Percentiles rank a stretch among this genome's conserved stretches.
phyloP scores from a whole-genome alignment of 1,140 invertebrate genomes.

The Caenorhabditis remanei region DNA sequence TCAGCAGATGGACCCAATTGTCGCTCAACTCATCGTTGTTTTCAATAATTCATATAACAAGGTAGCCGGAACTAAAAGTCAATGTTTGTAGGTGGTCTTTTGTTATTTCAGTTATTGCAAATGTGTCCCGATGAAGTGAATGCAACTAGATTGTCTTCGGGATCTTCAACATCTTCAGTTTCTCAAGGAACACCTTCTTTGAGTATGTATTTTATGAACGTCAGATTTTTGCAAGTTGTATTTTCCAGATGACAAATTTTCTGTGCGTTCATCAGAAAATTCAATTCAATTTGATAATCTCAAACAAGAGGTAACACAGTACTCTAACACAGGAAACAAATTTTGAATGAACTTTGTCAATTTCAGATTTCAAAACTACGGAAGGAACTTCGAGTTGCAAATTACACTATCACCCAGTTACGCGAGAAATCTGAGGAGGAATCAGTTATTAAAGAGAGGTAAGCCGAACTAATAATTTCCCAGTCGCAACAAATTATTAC shows the following conservation, averaged over 20 bases:
- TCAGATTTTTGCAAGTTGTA: too few relatives aligned
- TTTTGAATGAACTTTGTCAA: background rate
- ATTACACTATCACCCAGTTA: constrained; percentile 23
- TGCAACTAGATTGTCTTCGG: constrained; percentile 47
- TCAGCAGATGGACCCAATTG: constrained; percentile 68
- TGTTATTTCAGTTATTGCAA: constrained; percentile 54
- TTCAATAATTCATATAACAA: constrained; percentile 70
- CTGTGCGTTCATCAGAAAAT: constrained; percentile 52
- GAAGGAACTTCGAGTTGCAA: constrained; percentile 18
- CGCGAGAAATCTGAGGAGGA: constrained; percentile 28
- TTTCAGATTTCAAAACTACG: constrained; percentile 23
- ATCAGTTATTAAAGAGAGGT: constrained; percentile 15
- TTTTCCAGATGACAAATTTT: constrained; percentile 49
- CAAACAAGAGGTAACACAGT: constrained; percentile 7
- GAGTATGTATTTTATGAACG: background rate
- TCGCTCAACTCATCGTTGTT: constrained; percentile 68
- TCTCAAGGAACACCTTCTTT: constrained; percentile 34
- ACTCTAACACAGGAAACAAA: background rate
- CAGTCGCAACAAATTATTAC: background rate
- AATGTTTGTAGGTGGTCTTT: constrained; percentile 8
- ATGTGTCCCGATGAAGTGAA: constrained; percentile 60
- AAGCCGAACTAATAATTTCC: background rate
- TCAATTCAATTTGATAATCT: constrained; percentile 43
- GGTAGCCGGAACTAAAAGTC: constrained; percentile 49
- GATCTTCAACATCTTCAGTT: constrained; percentile 38